Conservation (phyloP, 2,113 vertebrate species). For the Rhinoderma darwinii region DNA sequence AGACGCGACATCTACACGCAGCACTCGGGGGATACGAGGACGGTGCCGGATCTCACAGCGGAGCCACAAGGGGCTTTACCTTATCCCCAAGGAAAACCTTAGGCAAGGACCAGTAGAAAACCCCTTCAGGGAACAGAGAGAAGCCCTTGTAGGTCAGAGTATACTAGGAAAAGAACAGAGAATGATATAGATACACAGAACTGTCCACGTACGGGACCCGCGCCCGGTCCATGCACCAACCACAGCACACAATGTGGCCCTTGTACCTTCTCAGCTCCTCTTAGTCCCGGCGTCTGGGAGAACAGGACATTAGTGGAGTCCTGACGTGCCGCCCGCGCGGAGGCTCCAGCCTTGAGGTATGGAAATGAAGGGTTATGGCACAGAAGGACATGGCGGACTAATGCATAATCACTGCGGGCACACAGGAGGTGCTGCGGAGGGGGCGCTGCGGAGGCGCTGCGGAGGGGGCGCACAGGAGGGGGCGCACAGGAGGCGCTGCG, state of each 20-base stretch:
- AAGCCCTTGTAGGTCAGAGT: slow-evolving; percentile 84
- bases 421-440: no score
- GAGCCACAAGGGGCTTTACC: slow-evolving; percentile 70
- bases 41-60: neutral
- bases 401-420: neutral
- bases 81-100: slow-evolving; percentile 77
- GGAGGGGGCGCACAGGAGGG: no score
- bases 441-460: no score
- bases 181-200: neutral
- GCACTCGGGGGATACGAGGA: no score
- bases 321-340: neutral
- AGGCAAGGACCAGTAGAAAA: slow-evolving; percentile 84
- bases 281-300: slow-evolving; percentile 19
- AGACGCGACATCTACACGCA: no score
- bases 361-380: slow-evolving; percentile 33
- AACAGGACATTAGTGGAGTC: slow-evolving; percentile 48
- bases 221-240: neutral
- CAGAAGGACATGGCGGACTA: neutral
- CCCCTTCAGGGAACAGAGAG: slow-evolving; percentile 77
- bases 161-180: slow-evolving; percentile 76
- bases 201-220: neutral
- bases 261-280: slow-evolving; percentile 56
- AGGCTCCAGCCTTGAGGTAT: slow-evolving; percentile 31
- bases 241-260: neutral
- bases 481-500: no score